Base-by-base conservation (phyloP, 2,113 vertebrate species). In the Gavia stellata region DNA sequence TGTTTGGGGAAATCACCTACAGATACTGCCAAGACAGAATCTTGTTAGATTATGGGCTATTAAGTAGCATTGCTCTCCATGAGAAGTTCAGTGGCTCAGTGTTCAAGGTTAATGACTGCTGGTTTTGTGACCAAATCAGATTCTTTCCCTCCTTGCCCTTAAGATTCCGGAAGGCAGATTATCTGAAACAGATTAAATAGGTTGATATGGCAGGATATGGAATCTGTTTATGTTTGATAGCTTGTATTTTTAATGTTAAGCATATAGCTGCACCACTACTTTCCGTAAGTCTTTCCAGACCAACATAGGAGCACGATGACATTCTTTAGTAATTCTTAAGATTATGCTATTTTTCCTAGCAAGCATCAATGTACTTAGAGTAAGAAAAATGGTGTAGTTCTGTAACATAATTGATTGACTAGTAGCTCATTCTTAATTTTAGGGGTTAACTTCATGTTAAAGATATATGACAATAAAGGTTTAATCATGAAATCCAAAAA, bases 21-120 rank as follows among this genome's bases (percentile, higher is more conserved):
- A 78, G 59, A 62, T 38, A 45, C 18, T 88, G 79, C 63, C 34
- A 56, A 61, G 24, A 31, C 20, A 94, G 68, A 56, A 87, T 71
- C 28, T 75, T 75, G 66, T 75, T 49, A 68, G 68, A 87, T 87
- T 25, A 84, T 23, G 31, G 53, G 33, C 65, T 81, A 87, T 67
- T 79, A 84, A 92, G 61, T 26, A 75, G 56, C 61, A 58, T 2
- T 86, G 88, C 73, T 94, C 49, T 87, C 52, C 44, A 17, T 20
- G 9, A 77, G 36, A 92, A 68, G 77, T 86, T 91, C 72, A 55
- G 26, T 81, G 80, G 66, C 55, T 86, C 63, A 31, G 49, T 75
- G 72, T 47, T 94, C 61, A 85, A 96, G 91, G 87, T 92, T 96
- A 94, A 94, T 26, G 49, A 80, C 18, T 81, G n/a, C 36, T 47